A percentile compares a stretch with the other conserved stretches of the same genome.
Evolutionary conservation across 1,140 invertebrate genomes (phyloP).

Genomic region (Ylistrum balloti): DNA sequence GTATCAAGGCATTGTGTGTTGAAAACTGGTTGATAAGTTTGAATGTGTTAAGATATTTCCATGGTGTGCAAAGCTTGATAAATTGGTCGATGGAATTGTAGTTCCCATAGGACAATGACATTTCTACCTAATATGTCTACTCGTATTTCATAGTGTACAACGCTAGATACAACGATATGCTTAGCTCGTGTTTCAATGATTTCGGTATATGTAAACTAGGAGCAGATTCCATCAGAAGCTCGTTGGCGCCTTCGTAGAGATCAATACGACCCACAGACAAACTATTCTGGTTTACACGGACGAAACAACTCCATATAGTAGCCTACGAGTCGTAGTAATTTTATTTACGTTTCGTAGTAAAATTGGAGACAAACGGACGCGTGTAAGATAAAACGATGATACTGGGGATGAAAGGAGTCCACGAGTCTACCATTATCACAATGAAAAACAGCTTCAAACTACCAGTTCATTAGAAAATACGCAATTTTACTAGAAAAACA

Average conservation of each 20-base stretch:
- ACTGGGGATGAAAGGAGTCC: background rate
- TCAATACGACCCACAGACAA: background rate
- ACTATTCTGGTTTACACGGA: background rate
- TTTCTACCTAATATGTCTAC: background rate
- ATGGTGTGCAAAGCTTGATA: too few species aligned
- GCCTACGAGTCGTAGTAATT: background rate
- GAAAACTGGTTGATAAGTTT: too few species aligned
- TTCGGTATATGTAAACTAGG: background rate
- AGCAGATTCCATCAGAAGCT: background rate
- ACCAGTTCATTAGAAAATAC: background rate
- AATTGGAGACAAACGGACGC: background rate
- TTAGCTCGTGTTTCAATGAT: background rate
- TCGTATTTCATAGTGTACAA: background rate
- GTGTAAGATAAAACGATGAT: background rate
- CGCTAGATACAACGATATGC: background rate
- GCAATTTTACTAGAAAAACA: background rate
- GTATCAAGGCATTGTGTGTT: too few species aligned
- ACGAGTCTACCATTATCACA: background rate
- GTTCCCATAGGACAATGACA: too few species aligned
- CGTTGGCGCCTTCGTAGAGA: background rate
- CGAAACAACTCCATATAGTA: background rate
- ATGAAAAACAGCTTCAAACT: slow-evolving; percentile 1
- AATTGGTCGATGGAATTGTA: too few species aligned
- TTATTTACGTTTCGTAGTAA: slow-evolving; percentile 22
- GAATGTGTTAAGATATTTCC: too few species aligned